Evolutionary conservation across 2,797 vertebrate species (phyloP).

Genomic region (Sardinella longiceps): DNA sequence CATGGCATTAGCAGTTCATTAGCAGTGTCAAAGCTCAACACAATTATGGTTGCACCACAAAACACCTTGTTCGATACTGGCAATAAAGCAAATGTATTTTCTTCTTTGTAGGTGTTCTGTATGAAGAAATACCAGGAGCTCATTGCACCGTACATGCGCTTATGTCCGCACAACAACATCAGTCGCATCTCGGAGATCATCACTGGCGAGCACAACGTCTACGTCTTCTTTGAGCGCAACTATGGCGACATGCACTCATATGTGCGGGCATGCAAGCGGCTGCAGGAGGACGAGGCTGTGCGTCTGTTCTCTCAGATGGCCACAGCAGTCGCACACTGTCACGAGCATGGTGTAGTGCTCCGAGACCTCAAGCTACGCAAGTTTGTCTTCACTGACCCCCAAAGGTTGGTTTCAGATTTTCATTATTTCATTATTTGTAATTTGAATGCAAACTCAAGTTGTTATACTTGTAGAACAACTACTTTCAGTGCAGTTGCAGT

Average conservation of each 20-base stretch:
- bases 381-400: slow-evolving; percentile 81
- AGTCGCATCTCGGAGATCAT: slow-evolving; percentile 75
- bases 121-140: slow-evolving; percentile 71
- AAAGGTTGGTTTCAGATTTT: slow-evolving; percentile 72
- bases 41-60: background rate
- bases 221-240: slow-evolving; percentile 74
- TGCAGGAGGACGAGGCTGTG: slow-evolving; percentile 76
- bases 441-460: no score
- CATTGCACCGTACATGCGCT: slow-evolving; percentile 72
- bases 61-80: background rate
- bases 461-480: background rate
- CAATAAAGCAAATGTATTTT: background rate
- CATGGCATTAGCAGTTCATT: background rate
- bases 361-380: slow-evolving; percentile 84
- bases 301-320: slow-evolving; percentile 81
- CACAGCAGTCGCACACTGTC: slow-evolving; percentile 75
- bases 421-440: background rate
- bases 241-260: slow-evolving; percentile 84
- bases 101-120: slow-evolving; percentile 74
- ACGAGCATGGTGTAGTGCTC: slow-evolving; percentile 76
- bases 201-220: slow-evolving; percentile 66
- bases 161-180: slow-evolving; percentile 75
- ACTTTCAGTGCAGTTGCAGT: background rate
- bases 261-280: slow-evolving; percentile 73
- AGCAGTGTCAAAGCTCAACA: background rate